phyloP scores from a whole-genome alignment of 2,888 invertebrate species.

The Orthosia cruda region DNA sequence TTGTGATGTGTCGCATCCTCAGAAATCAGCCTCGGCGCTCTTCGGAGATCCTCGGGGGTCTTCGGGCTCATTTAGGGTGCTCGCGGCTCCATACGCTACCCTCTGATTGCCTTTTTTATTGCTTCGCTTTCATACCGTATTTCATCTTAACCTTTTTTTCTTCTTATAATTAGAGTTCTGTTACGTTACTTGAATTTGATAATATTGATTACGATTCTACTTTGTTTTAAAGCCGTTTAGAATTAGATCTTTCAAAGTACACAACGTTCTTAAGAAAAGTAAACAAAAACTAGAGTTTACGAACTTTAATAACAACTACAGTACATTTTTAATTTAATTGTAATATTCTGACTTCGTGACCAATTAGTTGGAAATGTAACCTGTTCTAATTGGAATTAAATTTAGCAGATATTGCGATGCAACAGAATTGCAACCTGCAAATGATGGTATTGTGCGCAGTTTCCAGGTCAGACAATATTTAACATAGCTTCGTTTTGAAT shows the following conservation, averaged over 20 bases:
- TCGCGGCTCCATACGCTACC: constrained; percentile 61
- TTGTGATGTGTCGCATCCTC: constrained; percentile 74
- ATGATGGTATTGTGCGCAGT: neutral
- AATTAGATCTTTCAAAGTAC: neutral
- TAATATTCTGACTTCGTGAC: neutral
- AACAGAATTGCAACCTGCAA: constrained; percentile 14
- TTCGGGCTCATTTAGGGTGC: constrained; percentile 47
- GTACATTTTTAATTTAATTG: neutral
- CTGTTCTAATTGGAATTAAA: constrained; percentile 6
- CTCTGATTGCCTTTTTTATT: constrained; percentile 83
- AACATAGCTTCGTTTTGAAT: neutral
- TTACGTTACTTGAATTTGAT: constrained; percentile 46
- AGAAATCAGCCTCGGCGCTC: constrained; percentile 70
- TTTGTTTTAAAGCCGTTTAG: constrained; percentile 3
- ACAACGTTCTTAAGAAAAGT: neutral
- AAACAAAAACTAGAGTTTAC: neutral
- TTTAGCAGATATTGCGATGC: constrained; percentile 20
- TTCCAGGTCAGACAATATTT: constrained; percentile 4
- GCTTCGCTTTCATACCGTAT: constrained; percentile 72
- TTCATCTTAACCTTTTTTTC: constrained; percentile 68
- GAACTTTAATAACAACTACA: neutral
- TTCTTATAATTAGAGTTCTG: constrained; percentile 61
- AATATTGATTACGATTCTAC: constrained; percentile 41
- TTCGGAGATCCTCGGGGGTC: constrained; percentile 41
- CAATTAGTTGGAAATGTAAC: constrained; percentile 3